Base-by-base conservation (phyloP, 2,888 invertebrate genomes). In the Trissolcus brochymenae region DNA sequence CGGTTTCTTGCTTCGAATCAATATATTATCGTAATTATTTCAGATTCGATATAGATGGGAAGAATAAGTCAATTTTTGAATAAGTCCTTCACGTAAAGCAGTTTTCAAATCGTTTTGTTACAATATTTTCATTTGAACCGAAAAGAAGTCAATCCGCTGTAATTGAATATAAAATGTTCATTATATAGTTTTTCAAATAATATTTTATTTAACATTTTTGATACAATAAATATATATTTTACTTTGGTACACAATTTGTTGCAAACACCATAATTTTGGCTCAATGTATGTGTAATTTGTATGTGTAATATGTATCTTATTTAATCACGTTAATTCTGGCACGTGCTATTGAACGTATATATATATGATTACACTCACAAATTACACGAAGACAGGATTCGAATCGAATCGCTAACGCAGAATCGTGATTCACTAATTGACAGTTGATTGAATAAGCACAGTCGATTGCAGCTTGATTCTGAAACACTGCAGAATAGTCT, bases 391-490 rank as follows among this genome's bases (percentile, higher is more conserved):
- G 75, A 79, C 73, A 68, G 73, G 64, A 65, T 55, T 70, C 55
- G 70, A 65, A 57, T 70, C 55, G 70, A 68, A 56, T 61, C 76
- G 60, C 54, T 65, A 59, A 66, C 72, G 70, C 74, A 51, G 62
- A 65, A 76, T 66, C 66, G 79, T 78, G 79, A 81, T 82, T 82
- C 79, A 79, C 80, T 82, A 82, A 83, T 81, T 82, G 82, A 79
- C 79, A 78, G 79, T 80, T 80, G 80, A 83, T 82, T 79, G 80
- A 76, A 75, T 51, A 73, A 59, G 76, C 68, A 77, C 57, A 62
- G 55, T 57, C 60, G 64, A 75, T 55, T 53, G 25, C 57, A 19
- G 41, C 62, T 56, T 21, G 51, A 71, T 62, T 70, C 41, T 14
- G 49, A 64, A 64, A 29, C 25, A 59, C 41, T 41, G 62, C 51